Evolutionary conservation across 2,113 vertebrate genomes (phyloP).

Genomic region (Epinephelus cyanopodus): DNA sequence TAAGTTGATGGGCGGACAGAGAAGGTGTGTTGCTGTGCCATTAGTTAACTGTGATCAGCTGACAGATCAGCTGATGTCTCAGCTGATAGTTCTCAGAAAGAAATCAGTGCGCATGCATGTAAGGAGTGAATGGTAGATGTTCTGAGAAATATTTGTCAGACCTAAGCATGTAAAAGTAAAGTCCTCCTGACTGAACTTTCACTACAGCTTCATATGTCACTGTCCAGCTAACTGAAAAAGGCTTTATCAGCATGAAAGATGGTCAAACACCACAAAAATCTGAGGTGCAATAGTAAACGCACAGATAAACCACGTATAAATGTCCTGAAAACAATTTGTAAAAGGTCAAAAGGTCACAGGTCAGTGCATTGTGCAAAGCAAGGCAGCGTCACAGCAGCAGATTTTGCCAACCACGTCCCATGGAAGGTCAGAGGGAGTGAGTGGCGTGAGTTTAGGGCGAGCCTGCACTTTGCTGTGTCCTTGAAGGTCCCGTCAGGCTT

Average conservation of each 20-base stretch:
- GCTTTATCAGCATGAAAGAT: neutral
- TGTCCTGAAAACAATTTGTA: neutral
- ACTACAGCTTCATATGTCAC: too few relatives aligned
- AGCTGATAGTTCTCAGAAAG: too few relatives aligned
- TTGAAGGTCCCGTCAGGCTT: slow-evolving; percentile 25
- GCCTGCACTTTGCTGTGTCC: slow-evolving; percentile 33
- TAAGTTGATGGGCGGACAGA: too few relatives aligned
- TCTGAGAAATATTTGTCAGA: too few relatives aligned
- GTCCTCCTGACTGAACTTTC: too few relatives aligned
- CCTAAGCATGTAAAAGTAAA: too few relatives aligned
- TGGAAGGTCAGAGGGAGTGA: slow-evolving; percentile 30
- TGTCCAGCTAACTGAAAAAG: neutral
- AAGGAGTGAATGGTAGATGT: too few relatives aligned
- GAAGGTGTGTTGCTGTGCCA: too few relatives aligned
- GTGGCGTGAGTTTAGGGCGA: slow-evolving; percentile 1
- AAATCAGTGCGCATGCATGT: too few relatives aligned
- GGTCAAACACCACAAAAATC: neutral
- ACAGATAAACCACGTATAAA: neutral
- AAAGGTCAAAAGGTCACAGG: neutral
- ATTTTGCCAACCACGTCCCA: neutral
- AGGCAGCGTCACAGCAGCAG: neutral
- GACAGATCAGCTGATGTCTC: too few relatives aligned
- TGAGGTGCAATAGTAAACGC: neutral
- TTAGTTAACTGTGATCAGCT: too few relatives aligned
- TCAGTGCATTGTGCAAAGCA: neutral